phyloP scores from a whole-genome alignment of 1,140 invertebrate species.

The Leptestheria dahalacensis region DNA sequence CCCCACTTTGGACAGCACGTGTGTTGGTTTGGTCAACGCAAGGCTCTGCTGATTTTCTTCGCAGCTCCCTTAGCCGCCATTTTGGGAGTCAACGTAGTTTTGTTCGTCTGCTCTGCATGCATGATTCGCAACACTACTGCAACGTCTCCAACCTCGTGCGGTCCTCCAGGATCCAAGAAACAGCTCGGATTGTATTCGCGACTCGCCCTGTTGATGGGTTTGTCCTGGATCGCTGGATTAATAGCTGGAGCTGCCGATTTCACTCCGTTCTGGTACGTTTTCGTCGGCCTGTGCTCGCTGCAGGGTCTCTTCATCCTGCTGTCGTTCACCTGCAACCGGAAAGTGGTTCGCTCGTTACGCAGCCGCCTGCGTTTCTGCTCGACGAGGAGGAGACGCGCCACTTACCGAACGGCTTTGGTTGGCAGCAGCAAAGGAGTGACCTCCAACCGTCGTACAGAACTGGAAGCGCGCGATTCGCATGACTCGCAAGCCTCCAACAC shows the following conservation, averaged over 20 bases:
- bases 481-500: constrained; percentile 11
- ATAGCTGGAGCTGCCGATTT: constrained; percentile 32
- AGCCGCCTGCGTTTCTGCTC: neutral
- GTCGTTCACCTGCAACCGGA: constrained; percentile 37
- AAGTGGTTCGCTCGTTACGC: constrained; percentile 25
- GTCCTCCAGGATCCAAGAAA: constrained; percentile 21
- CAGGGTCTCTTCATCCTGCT: constrained; percentile 43
- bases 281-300: constrained; percentile 38
- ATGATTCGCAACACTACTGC: constrained; percentile 35
- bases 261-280: constrained; percentile 33
- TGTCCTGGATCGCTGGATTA: constrained; percentile 38
- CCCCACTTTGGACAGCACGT: constrained; percentile 32
- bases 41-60: constrained; percentile 37
- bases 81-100: constrained; percentile 33
- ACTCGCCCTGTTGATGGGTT: constrained; percentile 38
- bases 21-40: constrained; percentile 39
- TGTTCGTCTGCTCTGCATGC: constrained; percentile 35
- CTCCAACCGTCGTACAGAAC: neutral
- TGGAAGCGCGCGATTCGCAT: constrained; percentile 10
- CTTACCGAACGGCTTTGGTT: constrained; percentile 12
- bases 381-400: neutral
- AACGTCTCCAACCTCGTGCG: neutral
- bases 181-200: constrained; percentile 40
- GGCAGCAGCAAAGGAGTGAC: neutral
- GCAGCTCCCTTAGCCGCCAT: constrained; percentile 33